Evolutionary conservation across 2,797 vertebrate species (phyloP), one percentile per base, ranked within the genome.

Genomic region (Protosalanx chinensis): DNA sequence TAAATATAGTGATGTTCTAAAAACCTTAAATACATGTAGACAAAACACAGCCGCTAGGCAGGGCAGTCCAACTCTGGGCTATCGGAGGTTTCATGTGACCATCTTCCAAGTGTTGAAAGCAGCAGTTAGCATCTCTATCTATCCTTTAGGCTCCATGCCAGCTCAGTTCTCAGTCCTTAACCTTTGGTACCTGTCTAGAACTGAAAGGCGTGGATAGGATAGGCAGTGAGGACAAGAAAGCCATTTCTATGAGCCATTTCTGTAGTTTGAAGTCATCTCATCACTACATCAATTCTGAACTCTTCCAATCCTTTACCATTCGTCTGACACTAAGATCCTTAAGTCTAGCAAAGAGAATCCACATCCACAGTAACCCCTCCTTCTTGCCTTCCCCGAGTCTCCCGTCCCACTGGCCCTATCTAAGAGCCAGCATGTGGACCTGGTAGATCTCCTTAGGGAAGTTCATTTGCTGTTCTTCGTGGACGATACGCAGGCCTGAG

Each of bases 391-490:
- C 41, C 41, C 12, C 12, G 41, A 46, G 8, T 46, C 41, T 46
- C 46, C 16, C 6, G 8, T 63, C 30, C 13, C 10, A 6, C 27
- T 1, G 4, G 6, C 72, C 75, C 82, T 95, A 98, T 94, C 96
- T 93, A 82, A 98, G 93, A 65, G 97, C 97, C 0, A 98, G 85
- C 2, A 91, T 96, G 80, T 96, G 94, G 30, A 98, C 97, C 0
- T 98, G 95, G 86, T 96, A 99, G 85, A 99, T 97, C 87, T 99
- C 97, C 0, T 97, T 95, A 0, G 97, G 97, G 72, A 99, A 96
- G 90, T 96, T 91, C 76, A 92, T 90, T 79, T 99, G 97, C 57
- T 94, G 93, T 76, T 99, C 97, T 75, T 97, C 91, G 0, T 89
- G 91, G 76, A 98, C 30, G 4, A 98, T 86, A 30, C 82, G 78